A percentile compares a stretch with the other conserved stretches of the same genome.
Evolutionary conservation across 2,113 vertebrate genomes (phyloP).

Genomic region (Megaleporinus macrocephalus): DNA sequence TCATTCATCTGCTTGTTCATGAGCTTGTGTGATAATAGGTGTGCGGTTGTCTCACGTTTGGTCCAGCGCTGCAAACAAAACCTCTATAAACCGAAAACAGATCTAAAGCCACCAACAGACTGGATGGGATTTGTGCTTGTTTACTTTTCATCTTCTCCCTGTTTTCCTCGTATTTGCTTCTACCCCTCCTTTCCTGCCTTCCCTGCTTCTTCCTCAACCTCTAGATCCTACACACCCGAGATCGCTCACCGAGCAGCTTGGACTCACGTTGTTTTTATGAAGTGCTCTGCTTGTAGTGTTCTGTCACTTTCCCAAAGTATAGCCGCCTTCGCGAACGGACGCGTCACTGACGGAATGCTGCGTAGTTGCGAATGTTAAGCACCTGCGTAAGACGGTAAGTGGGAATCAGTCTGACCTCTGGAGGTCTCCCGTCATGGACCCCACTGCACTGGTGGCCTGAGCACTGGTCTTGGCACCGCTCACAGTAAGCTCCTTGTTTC

Average conservation of each 20-base stretch:
- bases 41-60: conserved; percentile 9
- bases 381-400: conserved; percentile 31
- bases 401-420: not conserved
- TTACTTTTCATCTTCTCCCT: not conserved
- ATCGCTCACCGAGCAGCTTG: conserved; percentile 8
- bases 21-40: not conserved
- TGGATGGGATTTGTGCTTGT: conserved; percentile 45
- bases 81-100: not conserved
- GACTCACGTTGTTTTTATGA: not conserved
- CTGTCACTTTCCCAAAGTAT: conserved; percentile 4
- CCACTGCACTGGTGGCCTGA: not conserved
- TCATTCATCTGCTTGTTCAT: not conserved
- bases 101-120: conserved; percentile 46
- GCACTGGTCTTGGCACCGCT: not conserved
- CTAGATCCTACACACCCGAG: not conserved
- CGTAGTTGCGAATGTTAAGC: not conserved
- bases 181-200: not conserved
- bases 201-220: not conserved
- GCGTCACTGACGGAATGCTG: not conserved
- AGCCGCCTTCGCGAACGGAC: conserved; percentile 11
- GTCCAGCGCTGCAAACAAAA: not conserved
- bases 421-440: not conserved
- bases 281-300: not conserved
- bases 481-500: conserved; percentile 24
- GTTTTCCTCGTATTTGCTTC: conserved; percentile 13